Base-by-base conservation (phyloP, 2,797 vertebrate genomes). In the Neosilurus mollespiculum region DNA sequence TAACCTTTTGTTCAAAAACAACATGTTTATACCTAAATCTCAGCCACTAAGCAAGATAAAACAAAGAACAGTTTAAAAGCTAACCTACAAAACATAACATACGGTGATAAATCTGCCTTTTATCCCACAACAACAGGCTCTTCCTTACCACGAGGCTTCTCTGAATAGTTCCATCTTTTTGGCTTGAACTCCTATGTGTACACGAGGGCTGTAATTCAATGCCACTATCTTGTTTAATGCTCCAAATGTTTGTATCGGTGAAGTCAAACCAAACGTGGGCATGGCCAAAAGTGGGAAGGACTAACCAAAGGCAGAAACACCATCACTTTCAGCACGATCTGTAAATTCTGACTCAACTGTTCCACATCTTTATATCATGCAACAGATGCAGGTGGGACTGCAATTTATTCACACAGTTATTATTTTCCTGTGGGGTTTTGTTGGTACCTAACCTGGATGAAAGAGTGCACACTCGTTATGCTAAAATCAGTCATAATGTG, bases 81-180 rank as follows among this genome's bases (percentile, higher is more conserved):
- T 62, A 43, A 78, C 12, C 20, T 49, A 77, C 11, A 15, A 77
- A 58, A 14, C 4, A 22, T 34, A 22, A 75, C 72, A 76, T 20
- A 30, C 30, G 37, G 20, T 43, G 26, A 76, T 59, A n/a, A 43
- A 9, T 24, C 7, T 43, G 1, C 22, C 8, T 43, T 43, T 70
- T 2, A 5, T 0, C 8, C 2, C 8, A 71, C 11, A 7, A 56
- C 53, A 77, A 14, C 12, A 43, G 12, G 9, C 8, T 9, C 4
- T 62, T 37, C 9, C 73, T 78, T 61, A 78, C 76, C 58, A 78
- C 5, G 20, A 62, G 34, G 59, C 22, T 61, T 78, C 37, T 24
- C 3, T 16, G 34, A 78, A 61, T 18, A 78, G 22, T 49, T 78
- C 76, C 76, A 78, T 78, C 20, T 62, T 61, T 61, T 43, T 62